These are phyloP conservation scores for Tetranychus truncatus DNA, from an alignment of 2,888 invertebrate genomes.

Conservation along the genomic window DNA sequence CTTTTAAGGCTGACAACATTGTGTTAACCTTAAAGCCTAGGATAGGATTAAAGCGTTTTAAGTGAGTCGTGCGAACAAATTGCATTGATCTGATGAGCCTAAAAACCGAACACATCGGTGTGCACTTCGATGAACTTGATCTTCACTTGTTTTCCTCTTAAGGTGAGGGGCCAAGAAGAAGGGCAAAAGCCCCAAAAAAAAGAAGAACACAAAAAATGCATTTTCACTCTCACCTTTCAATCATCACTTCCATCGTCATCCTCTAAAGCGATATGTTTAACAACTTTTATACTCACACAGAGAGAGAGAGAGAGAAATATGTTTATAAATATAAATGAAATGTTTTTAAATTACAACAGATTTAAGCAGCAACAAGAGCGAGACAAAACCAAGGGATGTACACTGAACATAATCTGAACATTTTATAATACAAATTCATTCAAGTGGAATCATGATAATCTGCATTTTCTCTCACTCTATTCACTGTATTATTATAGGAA, in stretches of 20 bases:
- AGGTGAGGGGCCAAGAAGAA: background rate
- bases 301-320: too few species aligned
- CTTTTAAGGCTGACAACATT: background rate
- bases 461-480: background rate
- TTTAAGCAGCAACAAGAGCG: too few species aligned
- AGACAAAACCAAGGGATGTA: too few species aligned
- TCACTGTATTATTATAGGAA: too few species aligned
- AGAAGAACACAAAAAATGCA: too few species aligned
- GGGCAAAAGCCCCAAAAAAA: too few species aligned
- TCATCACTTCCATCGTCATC: too few species aligned
- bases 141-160: background rate
- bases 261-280: too few species aligned
- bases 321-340: too few species aligned
- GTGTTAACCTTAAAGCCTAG: background rate
- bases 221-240: too few species aligned
- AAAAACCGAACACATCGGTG: background rate
- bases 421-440: background rate
- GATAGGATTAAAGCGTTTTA: background rate
- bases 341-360: too few species aligned
- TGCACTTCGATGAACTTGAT: background rate
- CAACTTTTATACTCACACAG: too few species aligned
- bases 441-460: background rate
- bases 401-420: background rate
- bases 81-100: background rate
- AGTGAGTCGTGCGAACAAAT: background rate